A percentile compares a stretch with the other conserved stretches of the same genome.
These are phyloP conservation scores for Prenolepis imparis DNA, from an alignment of 2,888 invertebrate species.

Conservation along the genomic window DNA sequence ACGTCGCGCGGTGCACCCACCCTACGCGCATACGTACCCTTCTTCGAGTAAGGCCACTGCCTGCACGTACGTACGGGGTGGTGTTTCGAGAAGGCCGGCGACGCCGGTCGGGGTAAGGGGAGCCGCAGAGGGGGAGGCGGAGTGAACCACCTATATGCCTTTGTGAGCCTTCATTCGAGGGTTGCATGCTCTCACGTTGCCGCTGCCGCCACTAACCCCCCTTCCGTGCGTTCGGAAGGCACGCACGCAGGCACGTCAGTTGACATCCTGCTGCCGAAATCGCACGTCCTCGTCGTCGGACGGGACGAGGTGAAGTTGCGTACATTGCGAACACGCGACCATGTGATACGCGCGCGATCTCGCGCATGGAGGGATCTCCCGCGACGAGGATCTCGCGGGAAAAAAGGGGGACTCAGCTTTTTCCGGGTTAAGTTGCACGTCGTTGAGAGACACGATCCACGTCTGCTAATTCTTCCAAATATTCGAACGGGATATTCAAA, in stretches of 20 bases:
- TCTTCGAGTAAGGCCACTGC: constrained; percentile 62
- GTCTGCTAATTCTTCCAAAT: not conserved
- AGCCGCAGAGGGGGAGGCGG: constrained; percentile 54
- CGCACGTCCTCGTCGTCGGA: constrained; percentile 66
- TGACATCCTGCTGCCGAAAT: constrained; percentile 80
- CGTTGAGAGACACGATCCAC: not conserved
- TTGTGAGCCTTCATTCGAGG: constrained; percentile 82
- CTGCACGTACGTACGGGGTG: constrained; percentile 69
- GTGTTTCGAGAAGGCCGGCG: constrained; percentile 68
- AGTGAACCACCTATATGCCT: constrained; percentile 76
- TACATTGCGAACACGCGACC: constrained; percentile 39
- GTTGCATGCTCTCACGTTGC: constrained; percentile 79
- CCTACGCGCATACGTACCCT: constrained; percentile 54
- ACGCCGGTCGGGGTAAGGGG: constrained; percentile 46
- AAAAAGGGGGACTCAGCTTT: not conserved
- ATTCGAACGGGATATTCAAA: not conserved
- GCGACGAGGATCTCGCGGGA: constrained; percentile 46
- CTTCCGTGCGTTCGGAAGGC: constrained; percentile 62
- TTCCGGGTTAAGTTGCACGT: not conserved
- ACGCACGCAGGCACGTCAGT: constrained; percentile 77
- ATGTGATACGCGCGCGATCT: constrained; percentile 46
- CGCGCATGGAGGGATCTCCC: constrained; percentile 40
- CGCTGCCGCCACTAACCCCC: constrained; percentile 70
- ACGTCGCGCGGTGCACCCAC: constrained; percentile 60
- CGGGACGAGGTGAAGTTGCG: constrained; percentile 34